Conservation (phyloP, 2,113 vertebrate genomes). For the Macaca mulatta region DNA sequence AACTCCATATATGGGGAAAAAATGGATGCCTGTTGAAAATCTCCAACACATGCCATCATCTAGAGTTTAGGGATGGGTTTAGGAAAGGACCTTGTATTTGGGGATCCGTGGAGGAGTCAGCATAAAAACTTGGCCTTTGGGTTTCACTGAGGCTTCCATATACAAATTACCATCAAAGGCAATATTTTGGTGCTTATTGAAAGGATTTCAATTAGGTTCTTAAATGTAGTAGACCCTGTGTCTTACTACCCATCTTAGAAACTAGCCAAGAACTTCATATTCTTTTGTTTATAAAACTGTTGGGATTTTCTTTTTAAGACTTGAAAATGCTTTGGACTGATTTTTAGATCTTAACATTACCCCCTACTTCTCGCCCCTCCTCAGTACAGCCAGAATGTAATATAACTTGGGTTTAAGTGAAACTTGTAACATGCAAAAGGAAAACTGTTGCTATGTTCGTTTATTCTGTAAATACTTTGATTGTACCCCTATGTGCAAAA, state of each 20-base stretch:
- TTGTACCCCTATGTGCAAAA: neutral
- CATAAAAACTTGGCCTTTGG: constrained; percentile 34
- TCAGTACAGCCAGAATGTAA: neutral
- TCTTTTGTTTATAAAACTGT: constrained; percentile 35
- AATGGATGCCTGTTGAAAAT: neutral
- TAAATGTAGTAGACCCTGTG: neutral
- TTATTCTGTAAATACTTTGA: neutral
- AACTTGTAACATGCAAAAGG: neutral
- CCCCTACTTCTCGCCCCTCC: neutral
- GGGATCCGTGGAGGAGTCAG: neutral
- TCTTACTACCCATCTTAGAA: constrained; percentile 38
- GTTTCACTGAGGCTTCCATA: constrained; percentile 35
- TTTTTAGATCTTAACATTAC: constrained; percentile 17
- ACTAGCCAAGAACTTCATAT: neutral
- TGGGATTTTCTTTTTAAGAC: constrained; percentile 42
- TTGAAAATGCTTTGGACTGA: constrained; percentile 28
- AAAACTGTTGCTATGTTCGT: neutral
- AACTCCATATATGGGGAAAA: neutral
- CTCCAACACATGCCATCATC: neutral
- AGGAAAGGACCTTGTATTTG: neutral
- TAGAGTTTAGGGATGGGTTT: neutral
- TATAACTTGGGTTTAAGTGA: constrained; percentile 25
- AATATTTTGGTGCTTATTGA: constrained; percentile 21
- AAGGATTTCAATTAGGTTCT: constrained; percentile 35
- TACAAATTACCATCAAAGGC: constrained; percentile 29